Conservation (phyloP, 2,888 invertebrate genomes). For the Conus canariensis region DNA sequence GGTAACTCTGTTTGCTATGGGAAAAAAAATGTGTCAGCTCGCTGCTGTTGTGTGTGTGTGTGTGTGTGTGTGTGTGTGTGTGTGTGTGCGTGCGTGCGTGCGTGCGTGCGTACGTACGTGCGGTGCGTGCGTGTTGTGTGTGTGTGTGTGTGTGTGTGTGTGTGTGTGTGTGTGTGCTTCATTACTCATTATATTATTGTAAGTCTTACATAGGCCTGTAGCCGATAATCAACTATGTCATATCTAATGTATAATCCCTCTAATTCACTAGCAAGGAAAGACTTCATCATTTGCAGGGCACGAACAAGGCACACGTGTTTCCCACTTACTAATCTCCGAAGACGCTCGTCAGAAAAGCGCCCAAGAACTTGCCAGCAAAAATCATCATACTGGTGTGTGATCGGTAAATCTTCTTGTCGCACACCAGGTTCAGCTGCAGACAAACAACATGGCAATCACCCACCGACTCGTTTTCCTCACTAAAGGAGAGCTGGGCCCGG, state of each 20-base stretch:
- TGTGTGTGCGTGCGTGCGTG: not conserved
- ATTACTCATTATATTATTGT: not conserved
- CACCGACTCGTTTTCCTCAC: too few species aligned
- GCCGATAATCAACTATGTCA: too few species aligned
- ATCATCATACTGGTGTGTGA: conserved; percentile 51
- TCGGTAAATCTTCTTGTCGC: conserved; percentile 47
- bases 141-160: not conserved
- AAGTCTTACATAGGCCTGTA: too few species aligned
- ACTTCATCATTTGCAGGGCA: too few species aligned
- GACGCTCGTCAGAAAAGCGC: conserved; percentile 22
- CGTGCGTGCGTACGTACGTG: too few species aligned
- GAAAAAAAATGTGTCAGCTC: too few species aligned
- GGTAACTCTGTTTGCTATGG: too few species aligned
- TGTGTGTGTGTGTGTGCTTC: not conserved
- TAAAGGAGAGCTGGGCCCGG: too few species aligned
- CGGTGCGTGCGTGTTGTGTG: not conserved
- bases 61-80: not conserved
- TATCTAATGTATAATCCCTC: too few species aligned
- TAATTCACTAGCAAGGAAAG: too few species aligned
- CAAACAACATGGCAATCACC: not conserved
- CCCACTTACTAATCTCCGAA: conserved; percentile 24
- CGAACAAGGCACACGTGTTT: too few species aligned
- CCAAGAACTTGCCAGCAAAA: conserved; percentile 30
- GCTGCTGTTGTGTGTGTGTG: too few species aligned
- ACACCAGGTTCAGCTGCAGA: conserved; percentile 50